These are phyloP conservation scores for Aspidiotus rigidus DNA, from an alignment of 2,888 invertebrate species.

Conservation along the genomic window DNA sequence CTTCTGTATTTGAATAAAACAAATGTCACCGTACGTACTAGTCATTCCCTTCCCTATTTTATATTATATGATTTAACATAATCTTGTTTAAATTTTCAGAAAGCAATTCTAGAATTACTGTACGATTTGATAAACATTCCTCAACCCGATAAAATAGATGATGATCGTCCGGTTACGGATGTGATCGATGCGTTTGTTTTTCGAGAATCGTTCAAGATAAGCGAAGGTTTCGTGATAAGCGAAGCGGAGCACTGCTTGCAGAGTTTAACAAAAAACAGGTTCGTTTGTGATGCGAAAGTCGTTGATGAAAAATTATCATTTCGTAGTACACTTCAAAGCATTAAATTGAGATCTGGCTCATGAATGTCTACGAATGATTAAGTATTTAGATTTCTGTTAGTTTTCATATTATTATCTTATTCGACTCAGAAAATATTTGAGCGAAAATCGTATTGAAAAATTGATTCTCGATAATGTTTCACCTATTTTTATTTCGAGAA, in stretches of 20 bases:
- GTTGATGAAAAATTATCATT: no score
- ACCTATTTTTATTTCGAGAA: no score
- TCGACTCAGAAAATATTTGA: no score
- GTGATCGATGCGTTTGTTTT: slow-evolving; percentile 72
- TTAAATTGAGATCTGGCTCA: no score
- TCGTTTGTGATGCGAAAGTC: not conserved
- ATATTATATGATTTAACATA: not conserved
- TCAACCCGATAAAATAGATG: slow-evolving; percentile 86
- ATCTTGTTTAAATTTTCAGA: slow-evolving; percentile 48
- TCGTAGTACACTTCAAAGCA: no score
- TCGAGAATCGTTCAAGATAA: slow-evolving; percentile 75
- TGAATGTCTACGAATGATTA: no score
- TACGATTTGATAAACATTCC: slow-evolving; percentile 76
- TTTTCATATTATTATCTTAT: no score
- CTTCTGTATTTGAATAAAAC: slow-evolving; percentile 34
- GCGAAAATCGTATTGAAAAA: no score
- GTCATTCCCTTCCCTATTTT: slow-evolving; percentile 8
- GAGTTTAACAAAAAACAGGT: slow-evolving; percentile 60
- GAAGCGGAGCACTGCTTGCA: slow-evolving; percentile 81
- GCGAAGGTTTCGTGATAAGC: slow-evolving; percentile 89
- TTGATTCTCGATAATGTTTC: no score
- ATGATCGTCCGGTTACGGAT: slow-evolving; percentile 76
- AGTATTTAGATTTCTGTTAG: no score
- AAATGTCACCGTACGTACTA: slow-evolving; percentile 52
- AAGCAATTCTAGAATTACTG: slow-evolving; percentile 82